Evolutionary conservation across 2,113 vertebrate species (phyloP).

Genomic region (Scytalopus superciliaris): DNA sequence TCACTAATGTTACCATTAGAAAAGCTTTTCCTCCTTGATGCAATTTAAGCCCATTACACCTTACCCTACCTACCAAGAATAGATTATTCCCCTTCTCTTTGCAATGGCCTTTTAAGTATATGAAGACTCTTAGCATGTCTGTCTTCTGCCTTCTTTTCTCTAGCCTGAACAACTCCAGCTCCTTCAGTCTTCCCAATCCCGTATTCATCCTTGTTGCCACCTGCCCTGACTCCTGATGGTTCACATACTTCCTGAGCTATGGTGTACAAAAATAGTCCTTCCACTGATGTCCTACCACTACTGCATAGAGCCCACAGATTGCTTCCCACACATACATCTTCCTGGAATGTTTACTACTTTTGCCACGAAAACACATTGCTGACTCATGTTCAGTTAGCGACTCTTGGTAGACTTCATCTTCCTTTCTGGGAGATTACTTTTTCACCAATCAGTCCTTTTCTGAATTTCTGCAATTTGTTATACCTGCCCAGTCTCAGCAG

Average conservation of each 20-base stretch:
- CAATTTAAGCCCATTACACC: slow-evolving; percentile 43
- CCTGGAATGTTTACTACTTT: neutral
- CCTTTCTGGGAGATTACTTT: neutral
- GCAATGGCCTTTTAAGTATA: neutral
- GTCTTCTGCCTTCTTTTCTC: neutral
- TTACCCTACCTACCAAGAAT: neutral
- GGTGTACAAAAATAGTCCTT: neutral
- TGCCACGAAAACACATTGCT: neutral
- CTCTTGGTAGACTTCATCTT: neutral
- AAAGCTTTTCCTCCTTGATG: slow-evolving; percentile 20
- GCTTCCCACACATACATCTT: neutral
- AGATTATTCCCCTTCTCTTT: neutral
- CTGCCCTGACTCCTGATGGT: neutral
- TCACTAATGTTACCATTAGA: slow-evolving; percentile 46
- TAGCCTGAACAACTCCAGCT: neutral
- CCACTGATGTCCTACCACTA: neutral
- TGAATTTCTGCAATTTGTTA: neutral
- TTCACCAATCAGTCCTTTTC: neutral
- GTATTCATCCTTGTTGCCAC: neutral
- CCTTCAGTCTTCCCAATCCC: neutral
- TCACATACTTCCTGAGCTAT: neutral
- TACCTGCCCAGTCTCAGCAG: neutral
- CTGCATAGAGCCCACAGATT: neutral
- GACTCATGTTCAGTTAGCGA: neutral
- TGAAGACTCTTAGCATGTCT: neutral